Evolutionary conservation across 2,888 invertebrate species (phyloP).

Genomic region (Cinara cedri): DNA sequence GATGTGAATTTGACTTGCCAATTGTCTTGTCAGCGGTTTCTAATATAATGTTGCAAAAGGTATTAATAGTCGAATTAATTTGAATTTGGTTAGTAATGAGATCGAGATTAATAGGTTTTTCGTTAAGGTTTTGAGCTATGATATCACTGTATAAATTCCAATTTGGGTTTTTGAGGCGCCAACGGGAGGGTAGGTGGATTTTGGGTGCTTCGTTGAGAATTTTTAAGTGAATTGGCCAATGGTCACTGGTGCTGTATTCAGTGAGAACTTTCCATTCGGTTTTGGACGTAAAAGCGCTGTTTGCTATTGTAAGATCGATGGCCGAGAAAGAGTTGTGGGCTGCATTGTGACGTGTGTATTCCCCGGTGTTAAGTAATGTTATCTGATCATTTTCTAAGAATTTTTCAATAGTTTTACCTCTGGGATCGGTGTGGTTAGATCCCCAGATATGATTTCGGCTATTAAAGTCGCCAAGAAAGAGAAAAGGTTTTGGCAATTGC

Average conservation of each 20-base stretch:
- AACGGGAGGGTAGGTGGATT: background rate
- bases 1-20: background rate
- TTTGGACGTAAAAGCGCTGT: constrained; percentile 5
- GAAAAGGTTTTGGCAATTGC: constrained; percentile 21
- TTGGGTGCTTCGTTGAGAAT: background rate
- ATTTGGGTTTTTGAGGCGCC: constrained; percentile 9
- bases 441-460: constrained; percentile 21
- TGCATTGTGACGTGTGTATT: constrained; percentile 20
- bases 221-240: constrained; percentile 26
- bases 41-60: constrained; percentile 5
- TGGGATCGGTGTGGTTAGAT: background rate
- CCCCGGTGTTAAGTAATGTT: constrained; percentile 2
- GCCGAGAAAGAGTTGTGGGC: constrained; percentile 8
- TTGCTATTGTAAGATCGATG: constrained; percentile 24
- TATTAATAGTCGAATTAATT: constrained; percentile 11
- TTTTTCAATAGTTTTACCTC: constrained; percentile 30
- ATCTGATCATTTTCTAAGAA: constrained; percentile 20
- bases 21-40: constrained; percentile 8
- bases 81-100: background rate
- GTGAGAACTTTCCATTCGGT: constrained; percentile 20
- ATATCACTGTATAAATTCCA: constrained; percentile 16
- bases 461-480: constrained; percentile 14
- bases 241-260: constrained; percentile 19
- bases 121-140: background rate
- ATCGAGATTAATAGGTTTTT: background rate